phyloP scores from a whole-genome alignment of 2,113 vertebrate species.

The Rhinolophus ferrumequinum region DNA sequence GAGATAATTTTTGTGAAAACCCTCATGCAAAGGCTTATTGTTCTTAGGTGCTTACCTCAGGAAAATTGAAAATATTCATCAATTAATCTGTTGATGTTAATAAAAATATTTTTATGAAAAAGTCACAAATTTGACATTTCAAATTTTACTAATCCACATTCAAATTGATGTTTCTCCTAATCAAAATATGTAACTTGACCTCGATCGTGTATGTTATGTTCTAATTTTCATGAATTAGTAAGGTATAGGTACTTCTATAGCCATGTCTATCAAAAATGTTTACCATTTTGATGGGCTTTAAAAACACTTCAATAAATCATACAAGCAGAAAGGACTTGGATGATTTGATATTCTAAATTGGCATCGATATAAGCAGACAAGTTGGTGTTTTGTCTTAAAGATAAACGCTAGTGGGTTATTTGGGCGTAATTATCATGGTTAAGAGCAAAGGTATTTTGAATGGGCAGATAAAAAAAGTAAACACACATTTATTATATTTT shows the following conservation, averaged over 20 bases:
- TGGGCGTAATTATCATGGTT: slow-evolving; percentile 27
- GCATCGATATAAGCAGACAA: background rate
- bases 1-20: background rate
- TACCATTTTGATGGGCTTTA: background rate
- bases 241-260: background rate
- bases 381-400: background rate
- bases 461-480: slow-evolving; percentile 49
- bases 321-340: background rate
- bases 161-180: background rate
- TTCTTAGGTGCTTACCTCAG: background rate
- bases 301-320: background rate
- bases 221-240: slow-evolving; percentile 1
- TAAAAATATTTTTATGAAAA: background rate
- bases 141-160: background rate
- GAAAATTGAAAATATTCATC: background rate
- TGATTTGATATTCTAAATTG: background rate
- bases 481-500: background rate
- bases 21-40: background rate
- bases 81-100: background rate
- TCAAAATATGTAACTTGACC: background rate
- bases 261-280: background rate
- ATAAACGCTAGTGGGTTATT: slow-evolving; percentile 29
- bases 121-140: background rate
- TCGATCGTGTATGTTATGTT: background rate
- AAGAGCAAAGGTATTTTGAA: slow-evolving; percentile 51